These are phyloP conservation scores for Campoletis sonorensis DNA, from an alignment of 1,140 invertebrate species.

Conservation along the genomic window DNA sequence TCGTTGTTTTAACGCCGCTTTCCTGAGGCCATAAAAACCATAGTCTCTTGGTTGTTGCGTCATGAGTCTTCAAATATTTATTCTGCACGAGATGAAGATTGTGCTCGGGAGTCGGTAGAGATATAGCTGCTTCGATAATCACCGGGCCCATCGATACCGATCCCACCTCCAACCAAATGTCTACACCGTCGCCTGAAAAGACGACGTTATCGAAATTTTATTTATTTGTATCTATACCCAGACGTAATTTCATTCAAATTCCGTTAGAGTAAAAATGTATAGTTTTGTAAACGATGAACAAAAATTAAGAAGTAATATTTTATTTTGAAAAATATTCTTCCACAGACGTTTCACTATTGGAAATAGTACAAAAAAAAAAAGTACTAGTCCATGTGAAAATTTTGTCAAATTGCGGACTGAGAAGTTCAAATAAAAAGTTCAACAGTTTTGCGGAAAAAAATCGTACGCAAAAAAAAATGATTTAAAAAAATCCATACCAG, in stretches of 20 bases:
- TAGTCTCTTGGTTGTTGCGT: slow-evolving; percentile 90
- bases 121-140: slow-evolving; percentile 94
- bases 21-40: slow-evolving; percentile 96
- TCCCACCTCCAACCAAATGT: slow-evolving; percentile 95
- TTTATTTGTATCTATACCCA: too few species aligned
- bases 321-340: too few species aligned
- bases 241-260: too few species aligned
- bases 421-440: too few species aligned
- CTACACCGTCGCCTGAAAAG: slow-evolving; percentile 76
- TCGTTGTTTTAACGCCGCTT: slow-evolving; percentile 78
- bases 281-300: background rate
- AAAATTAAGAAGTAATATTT: background rate
- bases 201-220: background rate
- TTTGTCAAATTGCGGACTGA: too few species aligned
- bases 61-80: slow-evolving; percentile 89
- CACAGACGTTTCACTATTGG: too few species aligned
- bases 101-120: slow-evolving; percentile 84
- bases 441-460: too few species aligned
- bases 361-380: too few species aligned
- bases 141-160: slow-evolving; percentile 93
- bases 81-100: slow-evolving; percentile 88
- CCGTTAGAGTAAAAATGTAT: too few species aligned
- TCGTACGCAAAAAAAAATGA: too few species aligned
- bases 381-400: too few species aligned
- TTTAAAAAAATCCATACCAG: slow-evolving; percentile 58